Conservation (phyloP, 2,113 vertebrate genomes). For the Cebidichthys violaceus region DNA sequence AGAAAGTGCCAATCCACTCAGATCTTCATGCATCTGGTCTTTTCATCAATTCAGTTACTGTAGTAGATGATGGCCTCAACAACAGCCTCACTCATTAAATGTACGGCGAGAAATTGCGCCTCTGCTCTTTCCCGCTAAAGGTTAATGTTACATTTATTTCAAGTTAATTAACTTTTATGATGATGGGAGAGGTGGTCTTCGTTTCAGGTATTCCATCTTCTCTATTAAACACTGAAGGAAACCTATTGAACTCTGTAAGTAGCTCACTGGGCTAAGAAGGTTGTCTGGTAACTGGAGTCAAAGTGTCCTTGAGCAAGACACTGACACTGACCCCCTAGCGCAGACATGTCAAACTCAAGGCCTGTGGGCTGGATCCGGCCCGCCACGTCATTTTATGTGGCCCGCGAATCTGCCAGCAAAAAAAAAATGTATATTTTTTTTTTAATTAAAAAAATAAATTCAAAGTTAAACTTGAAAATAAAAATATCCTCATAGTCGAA, state of each 20-base stretch:
- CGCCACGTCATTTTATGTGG: too few relatives aligned
- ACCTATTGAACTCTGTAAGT: not conserved
- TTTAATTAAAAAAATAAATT: too few relatives aligned
- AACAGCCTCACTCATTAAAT: not conserved
- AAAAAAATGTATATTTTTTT: too few relatives aligned
- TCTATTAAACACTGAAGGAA: not conserved
- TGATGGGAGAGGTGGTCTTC: not conserved
- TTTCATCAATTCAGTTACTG: not conserved
- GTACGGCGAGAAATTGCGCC: not conserved
- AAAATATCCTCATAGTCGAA: too few relatives aligned
- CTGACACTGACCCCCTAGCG: too few relatives aligned
- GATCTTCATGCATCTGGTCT: not conserved
- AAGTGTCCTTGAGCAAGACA: too few relatives aligned
- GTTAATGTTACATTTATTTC: constrained; percentile 15
- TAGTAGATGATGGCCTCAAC: not conserved
- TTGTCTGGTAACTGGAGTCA: too few relatives aligned
- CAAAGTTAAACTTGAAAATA: too few relatives aligned
- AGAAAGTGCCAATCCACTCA: not conserved
- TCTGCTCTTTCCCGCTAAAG: constrained; percentile 14
- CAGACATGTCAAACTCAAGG: too few relatives aligned
- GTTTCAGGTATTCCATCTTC: not conserved
- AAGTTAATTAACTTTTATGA: constrained; percentile 3
- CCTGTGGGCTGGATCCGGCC: too few relatives aligned
- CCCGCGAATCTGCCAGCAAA: too few relatives aligned
- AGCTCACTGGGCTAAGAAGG: too few relatives aligned